phyloP scores from a whole-genome alignment of 2,113 vertebrate genomes.

The Phodopus roborovskii region DNA sequence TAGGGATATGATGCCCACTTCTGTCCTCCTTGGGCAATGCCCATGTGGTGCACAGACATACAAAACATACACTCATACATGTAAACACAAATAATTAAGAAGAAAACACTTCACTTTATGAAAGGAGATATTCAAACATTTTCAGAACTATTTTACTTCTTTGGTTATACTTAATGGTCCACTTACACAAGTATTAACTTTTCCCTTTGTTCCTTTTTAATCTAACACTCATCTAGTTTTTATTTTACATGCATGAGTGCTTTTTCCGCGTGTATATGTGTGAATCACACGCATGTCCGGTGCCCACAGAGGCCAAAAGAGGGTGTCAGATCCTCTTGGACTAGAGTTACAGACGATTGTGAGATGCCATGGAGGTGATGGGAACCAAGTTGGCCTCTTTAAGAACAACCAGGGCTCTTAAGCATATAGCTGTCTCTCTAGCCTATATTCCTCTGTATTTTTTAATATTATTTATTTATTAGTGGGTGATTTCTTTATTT shows the following conservation, averaged over 20 bases:
- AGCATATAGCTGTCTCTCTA: neutral
- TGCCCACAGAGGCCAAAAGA: neutral
- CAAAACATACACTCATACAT: neutral
- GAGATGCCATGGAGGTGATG: no score
- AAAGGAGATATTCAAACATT: neutral
- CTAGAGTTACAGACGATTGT: neutral
- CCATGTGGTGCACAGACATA: neutral
- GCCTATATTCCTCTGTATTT: neutral
- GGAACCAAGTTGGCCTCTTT: no score
- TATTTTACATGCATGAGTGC: neutral
- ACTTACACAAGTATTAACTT: neutral
- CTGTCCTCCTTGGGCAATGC: neutral
- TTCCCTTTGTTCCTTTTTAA: neutral
- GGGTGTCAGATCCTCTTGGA: neutral
- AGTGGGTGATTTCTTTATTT: no score
- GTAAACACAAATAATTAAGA: neutral
- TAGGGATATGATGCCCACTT: neutral
- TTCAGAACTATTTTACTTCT: neutral
- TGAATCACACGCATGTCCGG: neutral
- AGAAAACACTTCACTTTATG: neutral
- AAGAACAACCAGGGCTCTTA: neutral
- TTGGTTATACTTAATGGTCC: neutral
- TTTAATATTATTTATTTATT: no score
- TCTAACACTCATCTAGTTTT: neutral
- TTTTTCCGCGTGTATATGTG: neutral